Evolutionary conservation across 2,113 vertebrate genomes (phyloP).

Genomic region (Colius striatus): DNA sequence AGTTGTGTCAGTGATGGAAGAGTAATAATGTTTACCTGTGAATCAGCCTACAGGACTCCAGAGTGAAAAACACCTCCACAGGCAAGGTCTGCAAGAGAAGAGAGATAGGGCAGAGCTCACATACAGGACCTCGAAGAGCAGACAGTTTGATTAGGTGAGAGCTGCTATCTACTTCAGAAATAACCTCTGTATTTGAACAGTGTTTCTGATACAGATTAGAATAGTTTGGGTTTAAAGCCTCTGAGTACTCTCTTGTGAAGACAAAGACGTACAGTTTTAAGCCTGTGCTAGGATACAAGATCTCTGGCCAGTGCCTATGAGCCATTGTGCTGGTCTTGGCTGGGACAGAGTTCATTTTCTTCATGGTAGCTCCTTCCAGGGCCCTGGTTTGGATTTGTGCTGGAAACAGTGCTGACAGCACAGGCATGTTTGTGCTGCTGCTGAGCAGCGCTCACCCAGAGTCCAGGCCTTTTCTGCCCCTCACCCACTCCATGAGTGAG

Average conservation of each 20-base stretch:
- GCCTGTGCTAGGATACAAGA: neutral
- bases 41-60: slow-evolving; percentile 80
- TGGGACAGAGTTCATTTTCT: neutral
- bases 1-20: neutral
- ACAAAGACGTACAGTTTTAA: neutral
- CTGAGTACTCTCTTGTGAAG: neutral
- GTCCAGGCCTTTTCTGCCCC: neutral
- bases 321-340: neutral
- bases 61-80: slow-evolving; percentile 79
- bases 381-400: neutral
- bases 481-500: neutral
- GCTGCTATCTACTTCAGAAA: neutral
- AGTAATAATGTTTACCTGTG: slow-evolving; percentile 67
- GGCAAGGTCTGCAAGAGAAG: slow-evolving; percentile 73
- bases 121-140: neutral
- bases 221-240: neutral
- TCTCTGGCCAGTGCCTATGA: neutral
- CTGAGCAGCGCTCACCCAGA: neutral
- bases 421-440: accelerated
- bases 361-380: accelerated
- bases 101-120: neutral
- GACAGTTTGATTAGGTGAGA: neutral
- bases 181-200: neutral
- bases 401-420: neutral
- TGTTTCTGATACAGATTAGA: neutral